Evolutionary conservation across 2,113 vertebrate species (phyloP).

Genomic region (Pycnonotus jocosus): DNA sequence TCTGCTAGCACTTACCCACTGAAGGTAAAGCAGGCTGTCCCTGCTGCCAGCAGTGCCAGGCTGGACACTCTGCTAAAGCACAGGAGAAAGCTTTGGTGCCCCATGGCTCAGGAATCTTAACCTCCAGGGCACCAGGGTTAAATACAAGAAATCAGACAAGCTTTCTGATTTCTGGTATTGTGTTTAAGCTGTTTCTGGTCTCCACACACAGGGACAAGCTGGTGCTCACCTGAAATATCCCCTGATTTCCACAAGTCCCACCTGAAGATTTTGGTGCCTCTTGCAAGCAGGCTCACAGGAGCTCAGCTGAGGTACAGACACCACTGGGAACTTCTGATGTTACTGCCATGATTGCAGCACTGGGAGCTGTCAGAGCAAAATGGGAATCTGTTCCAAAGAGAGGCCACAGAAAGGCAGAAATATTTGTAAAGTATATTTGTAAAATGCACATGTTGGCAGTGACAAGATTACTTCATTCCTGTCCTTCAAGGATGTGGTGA

Average conservation of each 20-base stretch:
- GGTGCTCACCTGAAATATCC: not conserved
- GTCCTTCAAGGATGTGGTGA: not conserved
- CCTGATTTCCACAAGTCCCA: not conserved
- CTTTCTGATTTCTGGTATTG: too few species aligned
- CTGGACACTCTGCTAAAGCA: not conserved
- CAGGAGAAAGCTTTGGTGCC: not conserved
- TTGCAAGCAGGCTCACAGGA: not conserved
- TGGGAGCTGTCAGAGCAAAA: not conserved
- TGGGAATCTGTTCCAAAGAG: not conserved
- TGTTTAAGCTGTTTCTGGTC: too few species aligned
- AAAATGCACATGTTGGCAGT: not conserved
- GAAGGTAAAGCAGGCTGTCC: not conserved
- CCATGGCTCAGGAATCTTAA: not conserved
- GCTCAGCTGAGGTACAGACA: not conserved
- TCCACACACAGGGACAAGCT: not conserved
- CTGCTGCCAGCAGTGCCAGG: not conserved
- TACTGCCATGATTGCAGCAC: fast-evolving
- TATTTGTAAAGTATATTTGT: not conserved
- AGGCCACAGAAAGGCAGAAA: not conserved
- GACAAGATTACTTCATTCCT: not conserved
- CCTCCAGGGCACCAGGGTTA: not conserved
- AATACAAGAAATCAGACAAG: not conserved
- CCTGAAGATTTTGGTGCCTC: not conserved
- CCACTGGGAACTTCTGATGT: not conserved
- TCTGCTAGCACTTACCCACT: not conserved